Evolutionary conservation across 2,888 invertebrate species (phyloP).

Genomic region (Philaethria dido): DNA sequence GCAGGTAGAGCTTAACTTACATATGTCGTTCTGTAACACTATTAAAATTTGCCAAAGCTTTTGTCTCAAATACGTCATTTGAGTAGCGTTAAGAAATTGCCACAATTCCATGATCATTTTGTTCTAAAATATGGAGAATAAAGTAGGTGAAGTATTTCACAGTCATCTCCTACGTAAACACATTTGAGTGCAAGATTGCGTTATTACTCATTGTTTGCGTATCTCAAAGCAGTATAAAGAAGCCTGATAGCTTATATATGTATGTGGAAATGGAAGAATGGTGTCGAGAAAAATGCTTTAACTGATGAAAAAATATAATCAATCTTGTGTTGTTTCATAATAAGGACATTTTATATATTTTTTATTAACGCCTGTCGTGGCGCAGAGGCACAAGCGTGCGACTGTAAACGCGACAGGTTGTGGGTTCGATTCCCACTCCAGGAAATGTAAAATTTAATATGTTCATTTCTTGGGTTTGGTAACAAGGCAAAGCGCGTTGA

Average conservation of each 20-base stretch:
- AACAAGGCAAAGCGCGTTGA: too few relatives aligned
- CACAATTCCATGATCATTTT: not conserved
- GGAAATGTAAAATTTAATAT: too few relatives aligned
- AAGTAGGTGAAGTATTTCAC: conserved; percentile 10
- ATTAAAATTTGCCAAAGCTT: too few relatives aligned
- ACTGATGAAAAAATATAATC: conserved; percentile 20
- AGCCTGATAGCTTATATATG: not conserved
- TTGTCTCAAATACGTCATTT: too few relatives aligned
- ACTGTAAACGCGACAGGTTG: too few relatives aligned
- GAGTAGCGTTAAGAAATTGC: too few relatives aligned
- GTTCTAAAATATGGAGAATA: not conserved
- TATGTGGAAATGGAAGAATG: conserved; percentile 38
- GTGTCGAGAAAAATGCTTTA: conserved; percentile 36
- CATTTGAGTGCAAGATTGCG: conserved; percentile 15
- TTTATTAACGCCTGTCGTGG: not conserved
- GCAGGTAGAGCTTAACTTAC: too few relatives aligned
- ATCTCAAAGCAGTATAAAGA: conserved; percentile 13
- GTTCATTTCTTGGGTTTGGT: too few relatives aligned
- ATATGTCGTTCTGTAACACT: too few relatives aligned
- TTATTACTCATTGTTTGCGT: conserved; percentile 30
- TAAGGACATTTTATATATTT: not conserved
- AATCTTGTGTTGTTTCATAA: conserved; percentile 2
- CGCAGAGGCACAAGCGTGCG: not conserved
- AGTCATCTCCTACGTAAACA: conserved; percentile 13
- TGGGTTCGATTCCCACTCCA: too few relatives aligned